A percentile compares a stretch with the other conserved stretches of the same genome.
These are phyloP conservation scores for Epinotia bilunana DNA, from an alignment of 2,888 invertebrate species.

Conservation along the genomic window DNA sequence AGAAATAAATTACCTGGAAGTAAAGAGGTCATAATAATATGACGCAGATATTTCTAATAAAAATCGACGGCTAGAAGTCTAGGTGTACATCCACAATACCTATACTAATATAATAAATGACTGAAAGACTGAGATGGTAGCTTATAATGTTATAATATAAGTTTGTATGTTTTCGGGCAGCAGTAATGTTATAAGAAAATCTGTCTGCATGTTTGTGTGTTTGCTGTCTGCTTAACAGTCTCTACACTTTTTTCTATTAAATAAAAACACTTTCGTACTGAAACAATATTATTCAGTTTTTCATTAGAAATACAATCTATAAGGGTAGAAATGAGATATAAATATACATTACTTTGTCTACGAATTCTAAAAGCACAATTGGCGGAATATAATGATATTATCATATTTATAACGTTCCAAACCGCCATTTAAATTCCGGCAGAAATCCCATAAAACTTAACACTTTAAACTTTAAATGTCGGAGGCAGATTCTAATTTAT, in stretches of 20 bases:
- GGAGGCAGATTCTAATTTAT: conserved; percentile 26
- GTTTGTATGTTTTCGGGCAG: too few relatives aligned
- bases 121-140: too few relatives aligned
- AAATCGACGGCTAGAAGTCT: background rate
- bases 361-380: conserved; percentile 18
- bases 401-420: conserved; percentile 9
- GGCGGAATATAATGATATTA: background rate
- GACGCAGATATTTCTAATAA: background rate
- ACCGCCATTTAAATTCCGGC: conserved; percentile 24
- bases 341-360: conserved; percentile 18
- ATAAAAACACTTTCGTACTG: background rate
- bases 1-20: background rate
- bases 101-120: background rate
- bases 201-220: too few relatives aligned
- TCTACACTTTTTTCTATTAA: too few relatives aligned
- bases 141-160: too few relatives aligned
- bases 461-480: conserved; percentile 39
- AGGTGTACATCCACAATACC: background rate
- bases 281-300: background rate
- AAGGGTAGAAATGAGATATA: background rate
- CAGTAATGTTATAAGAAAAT: too few relatives aligned
- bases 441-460: conserved; percentile 33
- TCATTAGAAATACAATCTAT: background rate
- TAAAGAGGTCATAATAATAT: background rate
- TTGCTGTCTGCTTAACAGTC: too few relatives aligned